Evolutionary conservation across 2,797 vertebrate species (phyloP).

Genomic region (Gallinago stenura): DNA sequence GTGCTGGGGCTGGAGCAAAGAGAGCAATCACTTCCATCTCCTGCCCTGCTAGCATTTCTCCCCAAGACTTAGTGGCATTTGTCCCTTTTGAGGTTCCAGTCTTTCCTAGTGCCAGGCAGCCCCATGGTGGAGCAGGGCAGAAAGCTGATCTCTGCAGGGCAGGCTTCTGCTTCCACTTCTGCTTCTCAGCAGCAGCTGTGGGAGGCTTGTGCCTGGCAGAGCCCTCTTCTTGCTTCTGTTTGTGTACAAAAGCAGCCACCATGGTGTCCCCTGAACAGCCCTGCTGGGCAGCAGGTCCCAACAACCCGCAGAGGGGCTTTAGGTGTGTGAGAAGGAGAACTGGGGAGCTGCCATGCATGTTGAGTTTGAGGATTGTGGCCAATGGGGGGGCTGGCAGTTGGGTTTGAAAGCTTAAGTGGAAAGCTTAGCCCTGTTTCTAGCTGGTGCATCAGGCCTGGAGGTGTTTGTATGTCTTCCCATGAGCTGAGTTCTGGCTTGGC

Average conservation of each 20-base stretch:
- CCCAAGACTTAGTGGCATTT: fast-evolving
- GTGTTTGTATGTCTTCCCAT: not conserved
- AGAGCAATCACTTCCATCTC: not conserved
- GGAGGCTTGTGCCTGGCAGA: not conserved
- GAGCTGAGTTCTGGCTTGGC: not conserved
- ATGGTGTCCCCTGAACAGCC: fast-evolving
- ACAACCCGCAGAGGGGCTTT: not conserved
- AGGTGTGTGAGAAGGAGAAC: not conserved
- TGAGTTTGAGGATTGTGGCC: not conserved
- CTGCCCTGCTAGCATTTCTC: not conserved
- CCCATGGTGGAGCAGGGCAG: not conserved
- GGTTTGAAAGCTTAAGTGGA: not conserved
- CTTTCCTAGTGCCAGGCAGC: not conserved
- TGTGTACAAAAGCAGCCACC: not conserved
- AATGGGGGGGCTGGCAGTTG: fast-evolving
- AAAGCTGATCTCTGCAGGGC: not conserved
- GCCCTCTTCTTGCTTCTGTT: not conserved
- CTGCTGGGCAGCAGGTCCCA: not conserved
- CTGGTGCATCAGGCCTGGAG: not conserved
- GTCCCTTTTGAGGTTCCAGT: not conserved
- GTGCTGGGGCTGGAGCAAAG: not conserved
- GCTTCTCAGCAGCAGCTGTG: not conserved
- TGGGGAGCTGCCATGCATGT: not conserved
- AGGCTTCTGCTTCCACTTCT: not conserved
- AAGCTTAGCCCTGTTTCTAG: not conserved